Evolutionary conservation across 2,888 invertebrate species (phyloP), one percentile per base, ranked within the genome.

Genomic region (Gymnoscelis rufifasciata): DNA sequence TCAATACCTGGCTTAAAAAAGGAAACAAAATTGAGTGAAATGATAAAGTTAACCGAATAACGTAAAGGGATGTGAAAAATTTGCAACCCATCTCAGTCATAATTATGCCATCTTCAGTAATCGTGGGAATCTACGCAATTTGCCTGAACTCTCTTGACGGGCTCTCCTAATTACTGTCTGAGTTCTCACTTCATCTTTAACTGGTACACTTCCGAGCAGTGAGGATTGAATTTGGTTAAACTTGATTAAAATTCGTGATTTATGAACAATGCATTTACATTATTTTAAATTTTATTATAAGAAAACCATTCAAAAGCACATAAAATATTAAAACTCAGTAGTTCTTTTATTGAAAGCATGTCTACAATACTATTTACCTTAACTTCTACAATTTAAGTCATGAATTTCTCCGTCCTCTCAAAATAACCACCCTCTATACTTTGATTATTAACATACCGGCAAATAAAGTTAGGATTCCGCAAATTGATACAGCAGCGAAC

Each of bases 101-200:
- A 59, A 59, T 56, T 56, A 47, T 54, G 54, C 51, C 50, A 56
- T 56, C 51, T 51, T 54, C 58, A 50, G 51, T 54, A 58, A 56
- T 51, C 50, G 53, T 47, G 46, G 43, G 51, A 58, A 59, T 59
- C 54, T 59, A 51, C 56, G 54, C 51, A 59, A 59, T 59, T 59
- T 56, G 49, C 41, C 30, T 36, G 45, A 43, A 52, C 49, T 45
- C 47, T 47, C 48, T 53, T 42, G 33, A 53, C 47, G 40, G 47
- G 44, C 52, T 38, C 50, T 56, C 39, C 45, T 58, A 56, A 58
- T 57, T 56, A 55, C 51, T 46, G 31, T 19, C 33, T 50, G 47
- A 47, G 38, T 44, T 47, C 43, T 35, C 46, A 26, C 19, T 38
- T 37, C 39, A 42, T 41, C 42, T 42, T 48, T 46, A 36, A 33